These are phyloP conservation scores for Cheilosia grossa DNA, from an alignment of 2,888 invertebrate species.

Conservation along the genomic window DNA sequence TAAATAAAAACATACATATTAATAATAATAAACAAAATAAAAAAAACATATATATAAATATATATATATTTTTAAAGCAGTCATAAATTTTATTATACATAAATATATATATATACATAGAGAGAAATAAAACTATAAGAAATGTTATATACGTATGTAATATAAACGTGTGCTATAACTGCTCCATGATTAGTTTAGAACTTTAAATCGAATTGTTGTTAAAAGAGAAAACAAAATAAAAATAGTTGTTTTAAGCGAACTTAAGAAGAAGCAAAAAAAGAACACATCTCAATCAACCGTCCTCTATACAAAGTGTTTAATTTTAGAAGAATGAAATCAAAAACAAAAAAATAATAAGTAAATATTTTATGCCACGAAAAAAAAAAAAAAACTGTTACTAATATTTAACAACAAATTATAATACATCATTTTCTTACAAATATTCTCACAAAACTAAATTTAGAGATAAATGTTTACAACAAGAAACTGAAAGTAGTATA, in stretches of 20 bases:
- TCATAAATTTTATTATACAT: slow-evolving; percentile 74
- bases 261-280: slow-evolving; percentile 48
- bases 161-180: slow-evolving; percentile 71
- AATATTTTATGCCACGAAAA: slow-evolving; percentile 63
- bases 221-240: slow-evolving; percentile 27
- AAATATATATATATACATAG: slow-evolving; percentile 68
- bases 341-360: slow-evolving; percentile 36
- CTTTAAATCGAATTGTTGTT: slow-evolving; percentile 72
- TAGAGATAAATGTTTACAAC: slow-evolving; percentile 68
- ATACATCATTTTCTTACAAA: slow-evolving; percentile 61
- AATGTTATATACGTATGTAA: slow-evolving; percentile 75
- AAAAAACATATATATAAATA: slow-evolving; percentile 50
- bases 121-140: slow-evolving; percentile 70
- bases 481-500: slow-evolving; percentile 39
- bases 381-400: slow-evolving; percentile 61
- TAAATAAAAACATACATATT: slow-evolving; percentile 71
- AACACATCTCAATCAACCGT: slow-evolving; percentile 76
- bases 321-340: slow-evolving; percentile 57
- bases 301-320: slow-evolving; percentile 77
- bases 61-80: slow-evolving; percentile 74
- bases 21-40: slow-evolving; percentile 57
- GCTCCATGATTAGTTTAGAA: slow-evolving; percentile 72
- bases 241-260: slow-evolving; percentile 27
- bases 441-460: slow-evolving; percentile 54
- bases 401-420: slow-evolving; percentile 42